Conservation (phyloP, 2,888 invertebrate species). For the Lithosia quadra region DNA sequence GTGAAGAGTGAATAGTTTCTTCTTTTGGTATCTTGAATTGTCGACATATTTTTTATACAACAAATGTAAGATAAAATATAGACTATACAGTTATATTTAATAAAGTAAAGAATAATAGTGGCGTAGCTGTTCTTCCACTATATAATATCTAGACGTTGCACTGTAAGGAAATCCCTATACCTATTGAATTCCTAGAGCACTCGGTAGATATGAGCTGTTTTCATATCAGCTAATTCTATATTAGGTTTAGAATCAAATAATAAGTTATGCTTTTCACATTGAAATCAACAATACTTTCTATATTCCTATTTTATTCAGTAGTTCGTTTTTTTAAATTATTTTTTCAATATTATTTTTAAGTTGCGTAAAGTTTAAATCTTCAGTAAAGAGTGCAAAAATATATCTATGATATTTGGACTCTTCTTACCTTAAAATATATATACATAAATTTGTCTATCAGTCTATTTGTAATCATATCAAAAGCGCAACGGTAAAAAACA, state of each 20-base stretch:
- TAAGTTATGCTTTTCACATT: not conserved
- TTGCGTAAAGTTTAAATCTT: no score
- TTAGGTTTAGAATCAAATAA: not conserved
- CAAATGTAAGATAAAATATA: not conserved
- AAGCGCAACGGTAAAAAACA: not conserved
- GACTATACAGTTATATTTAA: no score
- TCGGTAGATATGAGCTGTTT: constrained; percentile 38
- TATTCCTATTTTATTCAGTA: not conserved
- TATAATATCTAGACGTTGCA: not conserved
- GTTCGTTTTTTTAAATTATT: no score
- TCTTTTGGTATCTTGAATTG: no score
- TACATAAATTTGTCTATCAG: no score
- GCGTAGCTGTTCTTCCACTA: not conserved
- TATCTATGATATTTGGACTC: no score
- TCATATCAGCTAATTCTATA: constrained; percentile 41
- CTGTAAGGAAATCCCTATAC: constrained; percentile 36
- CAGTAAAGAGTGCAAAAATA: no score
- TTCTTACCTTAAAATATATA: no score
- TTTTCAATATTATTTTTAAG: no score
- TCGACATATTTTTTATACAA: not conserved
- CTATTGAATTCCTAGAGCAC: constrained; percentile 45
- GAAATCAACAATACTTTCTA: not conserved
- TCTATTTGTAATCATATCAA: no score
- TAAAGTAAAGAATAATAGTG: not conserved
- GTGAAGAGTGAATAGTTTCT: not conserved